phyloP scores from a whole-genome alignment of 2,113 vertebrate species.

The Mustelus asterias region DNA sequence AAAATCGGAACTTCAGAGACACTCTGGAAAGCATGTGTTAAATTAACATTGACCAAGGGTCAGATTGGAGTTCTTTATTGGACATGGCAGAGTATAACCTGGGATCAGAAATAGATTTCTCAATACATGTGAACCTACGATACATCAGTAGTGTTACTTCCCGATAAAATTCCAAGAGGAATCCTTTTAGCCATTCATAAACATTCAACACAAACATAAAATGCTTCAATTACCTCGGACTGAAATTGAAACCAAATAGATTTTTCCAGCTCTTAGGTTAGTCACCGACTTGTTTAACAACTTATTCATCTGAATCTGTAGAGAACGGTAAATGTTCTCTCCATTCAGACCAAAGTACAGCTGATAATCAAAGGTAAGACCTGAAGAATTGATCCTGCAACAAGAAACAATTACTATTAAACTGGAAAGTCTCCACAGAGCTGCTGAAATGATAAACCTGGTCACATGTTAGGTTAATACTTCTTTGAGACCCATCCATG shows the following conservation, averaged over 20 bases:
- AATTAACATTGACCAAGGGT: neutral
- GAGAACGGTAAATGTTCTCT: conserved; percentile 38
- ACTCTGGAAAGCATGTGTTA: neutral
- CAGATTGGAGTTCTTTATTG: neutral
- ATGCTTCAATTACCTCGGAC: conserved; percentile 53
- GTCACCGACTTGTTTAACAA: conserved; percentile 40
- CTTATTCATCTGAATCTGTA: conserved; percentile 50
- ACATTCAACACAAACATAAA: neutral
- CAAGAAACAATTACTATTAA: neutral
- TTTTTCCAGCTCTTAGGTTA: neutral
- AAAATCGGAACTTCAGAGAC: neutral
- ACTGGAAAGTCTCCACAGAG: neutral
- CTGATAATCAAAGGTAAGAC: conserved; percentile 62
- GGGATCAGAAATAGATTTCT: neutral
- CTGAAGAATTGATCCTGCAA: conserved; percentile 47
- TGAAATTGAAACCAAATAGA: conserved; percentile 48
- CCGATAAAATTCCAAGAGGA: neutral
- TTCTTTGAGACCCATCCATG: neutral
- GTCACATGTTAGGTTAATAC: neutral
- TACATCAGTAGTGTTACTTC: neutral
- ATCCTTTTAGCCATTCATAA: neutral
- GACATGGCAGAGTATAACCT: neutral
- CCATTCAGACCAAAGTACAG: conserved; percentile 50
- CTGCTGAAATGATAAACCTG: neutral
- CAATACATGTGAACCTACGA: neutral